These are phyloP conservation scores for Drosophila erecta DNA, from an alignment of 1,140 invertebrate species.

Conservation along the genomic window DNA sequence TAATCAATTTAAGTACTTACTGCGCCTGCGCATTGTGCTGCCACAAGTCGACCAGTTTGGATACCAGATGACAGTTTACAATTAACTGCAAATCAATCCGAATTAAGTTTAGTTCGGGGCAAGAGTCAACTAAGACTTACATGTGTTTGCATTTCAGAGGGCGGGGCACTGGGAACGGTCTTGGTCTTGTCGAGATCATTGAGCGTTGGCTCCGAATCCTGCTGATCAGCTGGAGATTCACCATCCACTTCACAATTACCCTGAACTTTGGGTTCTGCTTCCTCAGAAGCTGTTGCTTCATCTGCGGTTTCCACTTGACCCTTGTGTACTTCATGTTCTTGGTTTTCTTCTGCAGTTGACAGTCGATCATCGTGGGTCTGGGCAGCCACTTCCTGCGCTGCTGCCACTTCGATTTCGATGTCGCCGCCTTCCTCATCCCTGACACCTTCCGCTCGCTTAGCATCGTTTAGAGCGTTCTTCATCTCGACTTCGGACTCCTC, in stretches of 20 bases:
- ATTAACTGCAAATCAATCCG: constrained; percentile 87
- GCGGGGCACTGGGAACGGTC: constrained; percentile 42
- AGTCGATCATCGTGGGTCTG: constrained; percentile 4
- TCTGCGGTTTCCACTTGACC: neutral
- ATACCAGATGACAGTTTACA: constrained; percentile 88
- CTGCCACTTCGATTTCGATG: constrained; percentile 45
- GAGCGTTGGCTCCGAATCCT: constrained; percentile 40
- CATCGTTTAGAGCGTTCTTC: constrained; percentile 56
- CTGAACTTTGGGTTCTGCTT: neutral
- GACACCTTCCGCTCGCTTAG: constrained; percentile 46
- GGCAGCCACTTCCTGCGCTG: constrained; percentile 34
- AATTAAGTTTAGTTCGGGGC: neutral
- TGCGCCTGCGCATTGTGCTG: constrained; percentile 87
- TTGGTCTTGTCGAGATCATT: constrained; percentile 71
- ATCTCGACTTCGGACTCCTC: constrained; percentile 46
- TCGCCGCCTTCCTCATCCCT: constrained; percentile 10
- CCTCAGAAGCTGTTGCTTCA: neutral
- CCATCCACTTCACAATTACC: constrained; percentile 34
- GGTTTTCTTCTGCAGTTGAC: constrained; percentile 2
- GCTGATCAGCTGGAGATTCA: constrained; percentile 19
- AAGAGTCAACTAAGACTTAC: constrained; percentile 39
- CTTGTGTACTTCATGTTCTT: constrained; percentile 14
- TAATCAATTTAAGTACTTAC: constrained; percentile 78
- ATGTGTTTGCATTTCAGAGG: constrained; percentile 80
- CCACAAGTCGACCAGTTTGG: constrained; percentile 89